Evolutionary conservation across 53 echinoderm and acorn worm genomes (phyloP).

Genomic region (Crossaster papposus): DNA sequence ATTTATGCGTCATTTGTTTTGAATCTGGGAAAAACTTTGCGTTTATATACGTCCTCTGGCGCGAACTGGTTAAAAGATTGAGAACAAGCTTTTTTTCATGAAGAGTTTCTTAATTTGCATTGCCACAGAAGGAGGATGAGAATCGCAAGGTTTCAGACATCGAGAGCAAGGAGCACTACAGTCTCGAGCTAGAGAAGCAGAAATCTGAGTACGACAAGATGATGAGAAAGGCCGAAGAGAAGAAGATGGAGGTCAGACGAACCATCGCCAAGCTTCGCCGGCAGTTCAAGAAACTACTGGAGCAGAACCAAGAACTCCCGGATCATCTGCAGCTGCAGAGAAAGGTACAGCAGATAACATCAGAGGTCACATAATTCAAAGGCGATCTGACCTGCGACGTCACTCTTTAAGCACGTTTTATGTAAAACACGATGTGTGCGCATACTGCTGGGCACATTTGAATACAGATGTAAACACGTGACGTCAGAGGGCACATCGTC

Average conservation of each 20-base stretch:
- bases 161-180: constrained; percentile 93
- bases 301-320: constrained; percentile 86
- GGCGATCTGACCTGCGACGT: too few species aligned
- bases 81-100: too few species aligned
- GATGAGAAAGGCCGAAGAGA: constrained; percentile 91
- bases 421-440: too few species aligned
- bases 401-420: too few species aligned
- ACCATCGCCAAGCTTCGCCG: constrained; percentile 92
- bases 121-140: constrained; percentile 83
- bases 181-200: constrained; percentile 97
- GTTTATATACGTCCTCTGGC: too few species aligned
- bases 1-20: too few species aligned
- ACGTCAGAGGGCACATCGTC: too few species aligned
- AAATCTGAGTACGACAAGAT: constrained; percentile 96
- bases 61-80: too few species aligned
- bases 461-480: too few species aligned
- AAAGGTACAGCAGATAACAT: constrained; percentile 54
- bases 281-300: constrained; percentile 94
- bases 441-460: too few species aligned
- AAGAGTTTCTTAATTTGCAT: neutral
- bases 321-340: constrained; percentile 88
- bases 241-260: constrained; percentile 84
- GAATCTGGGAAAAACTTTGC: too few species aligned
- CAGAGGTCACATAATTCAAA: neutral
- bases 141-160: constrained; percentile 79